Conservation (phyloP, 1,140 invertebrate species). For the Orchesella cincta region DNA sequence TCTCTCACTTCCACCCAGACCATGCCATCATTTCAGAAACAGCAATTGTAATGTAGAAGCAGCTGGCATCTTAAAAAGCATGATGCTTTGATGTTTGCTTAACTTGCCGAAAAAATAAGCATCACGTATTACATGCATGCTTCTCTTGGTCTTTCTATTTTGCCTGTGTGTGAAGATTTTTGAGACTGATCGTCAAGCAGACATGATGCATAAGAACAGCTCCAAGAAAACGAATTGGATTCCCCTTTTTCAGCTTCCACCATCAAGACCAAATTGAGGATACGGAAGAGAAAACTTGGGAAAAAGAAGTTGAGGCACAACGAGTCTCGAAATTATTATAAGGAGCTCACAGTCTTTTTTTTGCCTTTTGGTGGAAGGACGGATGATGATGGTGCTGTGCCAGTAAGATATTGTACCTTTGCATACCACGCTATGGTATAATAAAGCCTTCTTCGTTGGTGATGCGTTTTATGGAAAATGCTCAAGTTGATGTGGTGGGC, state of each 20-base stretch:
- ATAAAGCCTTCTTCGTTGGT: not conserved
- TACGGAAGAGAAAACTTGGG: not conserved
- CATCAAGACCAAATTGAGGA: not conserved
- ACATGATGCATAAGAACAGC: not conserved
- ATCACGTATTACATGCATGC: slow-evolving; percentile 16
- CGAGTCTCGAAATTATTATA: not conserved
- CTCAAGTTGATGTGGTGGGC: not conserved
- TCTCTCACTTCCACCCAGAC: not conserved
- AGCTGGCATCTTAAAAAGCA: not conserved
- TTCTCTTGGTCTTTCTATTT: no score
- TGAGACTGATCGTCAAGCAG: slow-evolving; percentile 15
- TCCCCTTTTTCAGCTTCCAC: not conserved
- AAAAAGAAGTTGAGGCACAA: not conserved
- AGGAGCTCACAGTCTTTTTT: not conserved
- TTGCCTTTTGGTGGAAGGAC: not conserved
- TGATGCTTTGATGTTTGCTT: not conserved
- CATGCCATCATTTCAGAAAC: not conserved
- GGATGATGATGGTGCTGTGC: not conserved
- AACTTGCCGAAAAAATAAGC: slow-evolving; percentile 1
- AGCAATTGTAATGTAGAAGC: not conserved
- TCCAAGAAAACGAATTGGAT: not conserved
- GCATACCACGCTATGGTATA: not conserved
- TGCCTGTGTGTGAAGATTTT: no score
- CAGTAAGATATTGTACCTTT: not conserved
- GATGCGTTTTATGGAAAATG: not conserved